Conservation (phyloP, 2,113 vertebrate species). For the Chaenocephalus aceratus region DNA sequence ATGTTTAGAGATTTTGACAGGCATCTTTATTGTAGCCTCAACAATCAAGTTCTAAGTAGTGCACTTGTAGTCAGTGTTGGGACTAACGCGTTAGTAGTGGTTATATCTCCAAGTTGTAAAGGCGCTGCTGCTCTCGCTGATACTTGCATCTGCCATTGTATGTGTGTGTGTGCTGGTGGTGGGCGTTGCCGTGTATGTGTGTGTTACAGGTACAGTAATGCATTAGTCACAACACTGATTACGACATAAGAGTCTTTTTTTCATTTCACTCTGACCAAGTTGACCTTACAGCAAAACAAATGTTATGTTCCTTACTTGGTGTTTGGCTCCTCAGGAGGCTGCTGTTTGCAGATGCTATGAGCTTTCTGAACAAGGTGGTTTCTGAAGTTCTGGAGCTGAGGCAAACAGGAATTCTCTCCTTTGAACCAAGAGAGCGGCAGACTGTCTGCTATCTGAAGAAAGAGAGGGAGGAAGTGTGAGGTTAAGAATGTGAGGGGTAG, state of each 20-base stretch:
- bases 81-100: no score
- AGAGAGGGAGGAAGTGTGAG: neutral
- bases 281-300: neutral
- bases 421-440: constrained; percentile 90
- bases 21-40: no score
- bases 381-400: constrained; percentile 88
- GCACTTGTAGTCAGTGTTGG: no score
- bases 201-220: no score
- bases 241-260: neutral
- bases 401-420: constrained; percentile 76
- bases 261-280: neutral
- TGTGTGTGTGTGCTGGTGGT: no score
- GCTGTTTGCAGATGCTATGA: constrained; percentile 76
- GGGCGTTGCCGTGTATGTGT: no score
- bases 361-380: constrained; percentile 86
- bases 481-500: neutral
- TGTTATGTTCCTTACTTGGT: constrained; percentile 66
- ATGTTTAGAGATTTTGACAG: no score
- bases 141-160: no score
- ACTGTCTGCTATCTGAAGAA: constrained; percentile 83
- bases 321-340: constrained; percentile 57
- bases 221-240: no score
- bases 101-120: no score
- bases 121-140: no score
- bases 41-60: no score